These are phyloP conservation scores for Brachionus sp. DNA, from an alignment of 1,140 invertebrate genomes.

Conservation along the genomic window DNA sequence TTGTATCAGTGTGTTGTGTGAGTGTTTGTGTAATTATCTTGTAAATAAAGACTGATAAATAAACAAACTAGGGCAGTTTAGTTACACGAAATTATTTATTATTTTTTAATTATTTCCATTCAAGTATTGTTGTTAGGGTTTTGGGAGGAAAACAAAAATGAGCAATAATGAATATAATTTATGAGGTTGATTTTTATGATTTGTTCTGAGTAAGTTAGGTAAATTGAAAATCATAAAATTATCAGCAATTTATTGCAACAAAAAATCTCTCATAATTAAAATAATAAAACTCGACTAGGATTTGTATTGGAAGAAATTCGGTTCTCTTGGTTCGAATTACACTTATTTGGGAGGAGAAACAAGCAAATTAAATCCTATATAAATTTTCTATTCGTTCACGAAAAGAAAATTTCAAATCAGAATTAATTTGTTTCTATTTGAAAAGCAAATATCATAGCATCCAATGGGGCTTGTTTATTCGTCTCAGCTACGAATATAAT, in stretches of 20 bases:
- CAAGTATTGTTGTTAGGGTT: background rate
- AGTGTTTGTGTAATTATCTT: conserved; percentile 23
- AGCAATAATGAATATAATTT: conserved; percentile 28
- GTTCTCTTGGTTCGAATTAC: background rate
- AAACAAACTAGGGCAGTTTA: background rate
- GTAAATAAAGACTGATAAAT: conserved; percentile 6
- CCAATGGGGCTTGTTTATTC: background rate
- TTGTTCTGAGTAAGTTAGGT: background rate
- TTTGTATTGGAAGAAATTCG: background rate
- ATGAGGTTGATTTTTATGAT: conserved; percentile 26
- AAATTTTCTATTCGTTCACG: too few relatives aligned
- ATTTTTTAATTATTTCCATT: conserved; percentile 35
- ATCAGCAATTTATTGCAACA: background rate
- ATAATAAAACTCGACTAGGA: background rate
- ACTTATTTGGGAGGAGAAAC: background rate
- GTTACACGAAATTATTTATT: conserved; percentile 42
- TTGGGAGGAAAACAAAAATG: background rate
- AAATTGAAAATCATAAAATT: conserved; percentile 26
- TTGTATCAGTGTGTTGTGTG: background rate
- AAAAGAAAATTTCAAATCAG: background rate
- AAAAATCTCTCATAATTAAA: conserved; percentile 24
- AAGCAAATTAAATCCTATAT: background rate
- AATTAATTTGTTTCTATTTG: background rate
- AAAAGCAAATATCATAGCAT: background rate
- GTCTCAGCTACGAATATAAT: background rate